A percentile compares a stretch with the other conserved stretches of the same genome.
phyloP scores from a whole-genome alignment of 2,113 vertebrate genomes.

The Neolamprologus longior region DNA sequence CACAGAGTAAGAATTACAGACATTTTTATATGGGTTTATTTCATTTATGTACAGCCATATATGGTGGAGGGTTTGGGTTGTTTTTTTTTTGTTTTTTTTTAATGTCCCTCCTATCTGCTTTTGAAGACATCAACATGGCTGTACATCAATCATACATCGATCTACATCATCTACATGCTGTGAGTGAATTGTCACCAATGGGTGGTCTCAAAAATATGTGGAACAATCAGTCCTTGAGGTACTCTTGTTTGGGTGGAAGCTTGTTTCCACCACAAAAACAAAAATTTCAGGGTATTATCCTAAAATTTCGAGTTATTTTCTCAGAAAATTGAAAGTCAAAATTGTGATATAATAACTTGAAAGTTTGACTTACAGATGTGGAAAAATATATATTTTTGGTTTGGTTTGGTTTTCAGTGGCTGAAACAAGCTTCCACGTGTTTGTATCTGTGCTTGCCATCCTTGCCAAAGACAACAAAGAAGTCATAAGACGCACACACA shows the following conservation, averaged over 20 bases:
- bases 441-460: not conserved
- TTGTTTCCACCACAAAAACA: not conserved
- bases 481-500: not conserved
- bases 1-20: not conserved
- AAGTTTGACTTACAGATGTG: not conserved
- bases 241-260: not conserved
- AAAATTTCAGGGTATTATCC: not conserved
- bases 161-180: not conserved
- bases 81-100: rapidly evolving
- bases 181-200: not conserved
- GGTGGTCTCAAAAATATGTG: not conserved
- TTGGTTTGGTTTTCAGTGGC: not conserved
- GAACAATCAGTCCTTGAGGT: not conserved
- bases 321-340: not conserved
- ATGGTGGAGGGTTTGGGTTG: not conserved
- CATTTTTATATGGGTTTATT: not conserved
- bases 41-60: not conserved
- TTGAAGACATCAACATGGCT: not conserved
- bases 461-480: not conserved
- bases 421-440: not conserved
- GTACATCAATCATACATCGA: not conserved
- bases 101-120: not conserved
- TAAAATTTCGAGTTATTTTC: not conserved
- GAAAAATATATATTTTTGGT: not conserved
- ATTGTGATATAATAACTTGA: not conserved